A percentile compares a stretch with the other conserved stretches of the same genome.
Conservation (phyloP, 2,888 invertebrate species). For the Ormyrus rosae region DNA sequence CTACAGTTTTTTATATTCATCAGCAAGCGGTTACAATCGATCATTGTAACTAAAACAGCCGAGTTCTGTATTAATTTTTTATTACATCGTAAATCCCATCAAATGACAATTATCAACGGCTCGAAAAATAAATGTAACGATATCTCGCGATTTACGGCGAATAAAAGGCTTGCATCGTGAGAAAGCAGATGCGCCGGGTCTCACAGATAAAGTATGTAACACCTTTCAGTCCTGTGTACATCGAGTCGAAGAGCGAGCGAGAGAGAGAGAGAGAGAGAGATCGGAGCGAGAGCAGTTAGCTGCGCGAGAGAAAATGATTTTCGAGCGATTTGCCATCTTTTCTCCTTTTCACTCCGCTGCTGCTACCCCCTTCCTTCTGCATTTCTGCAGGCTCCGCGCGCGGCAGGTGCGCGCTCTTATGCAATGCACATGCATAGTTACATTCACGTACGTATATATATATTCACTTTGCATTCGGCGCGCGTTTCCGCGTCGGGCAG, state of each 20-base stretch:
- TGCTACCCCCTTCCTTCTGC: not conserved
- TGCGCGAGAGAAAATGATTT: conserved; percentile 50
- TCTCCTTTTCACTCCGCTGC: not conserved
- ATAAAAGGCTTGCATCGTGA: conserved; percentile 47
- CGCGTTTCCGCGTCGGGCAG: conserved; percentile 25
- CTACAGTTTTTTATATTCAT: no score
- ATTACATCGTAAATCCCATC: no score
- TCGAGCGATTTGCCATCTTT: conserved; percentile 53
- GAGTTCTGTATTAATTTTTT: no score
- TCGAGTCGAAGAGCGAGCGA: not conserved
- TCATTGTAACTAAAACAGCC: no score
- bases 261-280: conserved; percentile 33
- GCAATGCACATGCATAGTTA: conserved; percentile 34
- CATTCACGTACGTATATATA: conserved; percentile 11
- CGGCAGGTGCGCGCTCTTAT: conserved; percentile 12
- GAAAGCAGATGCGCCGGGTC: conserved; percentile 53
- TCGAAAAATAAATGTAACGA: conserved; percentile 40
- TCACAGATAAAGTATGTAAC: conserved; percentile 47
- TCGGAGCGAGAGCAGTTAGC: conserved; percentile 9
- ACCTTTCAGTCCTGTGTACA: conserved; percentile 30
- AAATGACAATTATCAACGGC: conserved; percentile 9
- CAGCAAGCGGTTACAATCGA: no score
- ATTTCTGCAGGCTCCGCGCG: not conserved
- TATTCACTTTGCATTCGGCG: conserved; percentile 36
- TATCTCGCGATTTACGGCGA: not conserved